phyloP scores from a whole-genome alignment of 2,888 invertebrate genomes.

The Diarsia brunnea region DNA sequence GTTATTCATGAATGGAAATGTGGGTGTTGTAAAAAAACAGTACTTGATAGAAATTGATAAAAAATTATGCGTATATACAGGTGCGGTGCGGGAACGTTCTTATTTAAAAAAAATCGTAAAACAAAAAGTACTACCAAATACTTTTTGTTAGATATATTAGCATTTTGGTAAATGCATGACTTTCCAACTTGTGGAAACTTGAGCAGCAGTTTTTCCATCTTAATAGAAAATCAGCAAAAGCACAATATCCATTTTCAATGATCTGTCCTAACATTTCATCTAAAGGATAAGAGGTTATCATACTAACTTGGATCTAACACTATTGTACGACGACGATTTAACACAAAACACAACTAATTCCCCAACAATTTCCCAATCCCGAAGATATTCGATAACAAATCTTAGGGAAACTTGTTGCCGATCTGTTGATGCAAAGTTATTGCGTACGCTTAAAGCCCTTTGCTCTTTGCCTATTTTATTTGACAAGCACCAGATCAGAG shows the following conservation, averaged over 20 bases:
- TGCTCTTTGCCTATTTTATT: slow-evolving; percentile 49
- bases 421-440: slow-evolving; percentile 35
- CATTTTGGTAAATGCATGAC: background rate
- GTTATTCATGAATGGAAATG: slow-evolving; percentile 24
- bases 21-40: slow-evolving; percentile 14
- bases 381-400: slow-evolving; percentile 38
- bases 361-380: slow-evolving; percentile 26
- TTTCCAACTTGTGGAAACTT: background rate
- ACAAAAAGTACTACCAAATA: too few species aligned
- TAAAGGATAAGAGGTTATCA: background rate
- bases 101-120: too few species aligned
- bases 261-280: background rate
- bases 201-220: too few species aligned
- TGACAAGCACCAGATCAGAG: slow-evolving; percentile 25
- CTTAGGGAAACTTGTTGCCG: slow-evolving; percentile 47
- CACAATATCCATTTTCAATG: background rate
- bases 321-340: background rate
- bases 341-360: background rate
- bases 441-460: slow-evolving; percentile 25
- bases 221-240: background rate
- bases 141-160: too few species aligned
- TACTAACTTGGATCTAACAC: background rate
- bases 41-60: too few species aligned
- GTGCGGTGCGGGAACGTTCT: too few species aligned
- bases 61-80: background rate